Evolutionary conservation across 2,888 invertebrate genomes (phyloP), one percentile per base, ranked within the genome.

Genomic region (Callyntrura sp.): DNA sequence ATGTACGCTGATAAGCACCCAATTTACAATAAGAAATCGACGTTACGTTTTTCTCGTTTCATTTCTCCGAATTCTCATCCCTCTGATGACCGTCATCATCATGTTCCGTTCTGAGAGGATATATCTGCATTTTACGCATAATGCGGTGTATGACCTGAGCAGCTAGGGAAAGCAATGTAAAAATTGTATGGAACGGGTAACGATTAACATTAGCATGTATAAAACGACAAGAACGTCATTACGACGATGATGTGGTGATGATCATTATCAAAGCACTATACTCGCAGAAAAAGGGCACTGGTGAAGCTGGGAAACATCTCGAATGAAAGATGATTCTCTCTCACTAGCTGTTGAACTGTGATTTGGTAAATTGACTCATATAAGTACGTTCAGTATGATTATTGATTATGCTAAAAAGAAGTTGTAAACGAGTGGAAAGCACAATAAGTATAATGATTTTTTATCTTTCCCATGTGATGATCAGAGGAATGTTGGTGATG

Each of bases 81-180:
- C 6, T 8, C 43, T 70, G 35, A 70, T 70, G 43, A 70, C 43
- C 43, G 35, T 68, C 35, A 43, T 70, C 70, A 45, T 70, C 70
- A 17, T 70, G 43, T 70, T 70, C 70, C 70, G 14, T 28, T 70
- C 17, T n/a, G 43, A 43, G 17, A 70, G 43, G 43, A 70, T 43
- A 17, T n/a, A 70, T 70, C 43, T 70, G 70, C 70, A 70, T 70
- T 70, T 43, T 43, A 70, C 43, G 70, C 70, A 70, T 70, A 17
- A 25, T 25, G 14, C 3, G 65, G 28, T 12, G 35, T 70, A 45
- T 17, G 70, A 43, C n/a, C 17, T 43, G 11, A 14, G 43, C 17
- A 43, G 17, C 35, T 35, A 60, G 1, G 17, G 60, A 60, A 65
- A 70, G 35, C 70, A 68, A 68, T 68, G 12, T 25, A 35, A 68